Conservation (phyloP, 2,797 vertebrate genomes). For the Esox lucius region DNA sequence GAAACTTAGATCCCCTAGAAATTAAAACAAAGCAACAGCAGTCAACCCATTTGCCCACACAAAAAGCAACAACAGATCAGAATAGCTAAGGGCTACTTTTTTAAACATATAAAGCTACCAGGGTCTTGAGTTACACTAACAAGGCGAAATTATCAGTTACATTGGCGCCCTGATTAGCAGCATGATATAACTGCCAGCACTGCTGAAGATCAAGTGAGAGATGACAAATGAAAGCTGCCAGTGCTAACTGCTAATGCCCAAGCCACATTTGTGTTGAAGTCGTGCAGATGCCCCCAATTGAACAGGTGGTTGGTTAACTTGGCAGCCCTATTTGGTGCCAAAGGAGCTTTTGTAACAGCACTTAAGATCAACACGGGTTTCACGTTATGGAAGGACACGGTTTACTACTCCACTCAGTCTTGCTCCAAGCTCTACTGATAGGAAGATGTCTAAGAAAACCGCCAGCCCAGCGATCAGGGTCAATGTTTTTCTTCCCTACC, state of each 20-base stretch:
- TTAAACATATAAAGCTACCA: too few relatives aligned
- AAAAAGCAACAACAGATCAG: too few relatives aligned
- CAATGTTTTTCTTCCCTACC: background rate
- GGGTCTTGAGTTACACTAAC: too few relatives aligned
- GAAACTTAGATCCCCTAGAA: background rate
- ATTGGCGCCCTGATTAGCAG: too few relatives aligned
- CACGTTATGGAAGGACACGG: background rate
- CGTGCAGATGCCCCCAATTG: too few relatives aligned
- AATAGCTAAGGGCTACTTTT: too few relatives aligned
- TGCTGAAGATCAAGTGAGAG: too few relatives aligned
- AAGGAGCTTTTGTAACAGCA: background rate
- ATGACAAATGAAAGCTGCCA: background rate
- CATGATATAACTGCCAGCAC: too few relatives aligned
- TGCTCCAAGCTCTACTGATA: background rate
- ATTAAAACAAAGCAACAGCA: background rate
- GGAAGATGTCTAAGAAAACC: background rate
- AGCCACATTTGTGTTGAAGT: background rate
- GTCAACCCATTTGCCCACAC: too few relatives aligned
- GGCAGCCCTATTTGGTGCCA: too few relatives aligned
- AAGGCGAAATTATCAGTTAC: too few relatives aligned
- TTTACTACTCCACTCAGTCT: background rate
- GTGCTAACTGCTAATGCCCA: background rate
- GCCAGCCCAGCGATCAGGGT: background rate
- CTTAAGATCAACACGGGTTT: background rate
- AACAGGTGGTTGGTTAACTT: too few relatives aligned